These are phyloP conservation scores for Ornithoptera alexandrae DNA, from an alignment of 2,888 invertebrate species.

Conservation along the genomic window DNA sequence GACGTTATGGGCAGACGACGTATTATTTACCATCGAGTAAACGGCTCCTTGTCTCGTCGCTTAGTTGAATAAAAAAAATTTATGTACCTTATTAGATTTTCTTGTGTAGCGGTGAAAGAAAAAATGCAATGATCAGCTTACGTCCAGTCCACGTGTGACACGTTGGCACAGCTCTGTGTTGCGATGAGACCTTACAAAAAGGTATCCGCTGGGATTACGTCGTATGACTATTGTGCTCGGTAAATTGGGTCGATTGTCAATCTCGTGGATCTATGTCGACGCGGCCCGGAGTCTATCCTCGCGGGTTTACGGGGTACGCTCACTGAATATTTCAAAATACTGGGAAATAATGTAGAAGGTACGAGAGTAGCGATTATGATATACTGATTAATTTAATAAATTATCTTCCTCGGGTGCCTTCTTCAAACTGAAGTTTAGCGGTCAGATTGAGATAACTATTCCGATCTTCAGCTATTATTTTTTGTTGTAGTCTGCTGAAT, in stretches of 20 bases:
- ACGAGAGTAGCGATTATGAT: neutral
- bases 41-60: too few relatives aligned
- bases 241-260: conserved; percentile 29
- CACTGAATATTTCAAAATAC: conserved; percentile 17
- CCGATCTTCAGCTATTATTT: too few relatives aligned
- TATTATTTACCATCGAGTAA: too few relatives aligned
- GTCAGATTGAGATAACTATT: too few relatives aligned
- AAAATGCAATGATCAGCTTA: neutral
- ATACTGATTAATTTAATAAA: neutral
- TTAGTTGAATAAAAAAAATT: too few relatives aligned
- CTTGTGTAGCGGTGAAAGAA: neutral
- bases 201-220: conserved; percentile 5
- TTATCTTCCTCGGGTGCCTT: too few relatives aligned
- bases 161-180: neutral
- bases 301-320: conserved; percentile 10
- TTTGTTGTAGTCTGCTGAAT: too few relatives aligned
- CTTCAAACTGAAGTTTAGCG: too few relatives aligned
- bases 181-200: neutral
- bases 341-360: neutral
- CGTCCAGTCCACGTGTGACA: neutral
- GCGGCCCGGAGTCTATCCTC: conserved; percentile 16
- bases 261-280: conserved; percentile 20
- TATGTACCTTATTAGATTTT: neutral
- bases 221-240: conserved; percentile 6
- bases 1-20: too few relatives aligned